Conservation (phyloP, 2,113 vertebrate genomes). For the Zonotrichia leucophrys region DNA sequence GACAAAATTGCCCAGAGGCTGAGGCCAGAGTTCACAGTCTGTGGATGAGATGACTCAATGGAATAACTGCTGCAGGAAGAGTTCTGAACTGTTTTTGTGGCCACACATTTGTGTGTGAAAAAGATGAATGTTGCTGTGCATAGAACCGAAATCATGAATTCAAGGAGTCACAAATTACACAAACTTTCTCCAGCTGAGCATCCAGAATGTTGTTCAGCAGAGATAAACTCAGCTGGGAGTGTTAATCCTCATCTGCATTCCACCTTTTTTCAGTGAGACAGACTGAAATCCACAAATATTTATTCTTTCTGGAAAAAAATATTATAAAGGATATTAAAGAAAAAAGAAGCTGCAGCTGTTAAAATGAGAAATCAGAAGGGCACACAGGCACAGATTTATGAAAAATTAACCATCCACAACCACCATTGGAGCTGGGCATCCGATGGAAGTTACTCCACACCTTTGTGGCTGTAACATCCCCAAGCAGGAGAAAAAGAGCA, state of each 20-base stretch:
- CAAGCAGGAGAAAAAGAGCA: neutral
- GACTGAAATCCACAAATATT: neutral
- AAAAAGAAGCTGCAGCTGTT: neutral
- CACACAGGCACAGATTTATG: neutral
- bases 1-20: neutral
- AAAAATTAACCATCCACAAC: neutral
- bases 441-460: neutral
- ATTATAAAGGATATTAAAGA: neutral
- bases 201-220: neutral
- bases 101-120: neutral
- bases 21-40: neutral
- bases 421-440: neutral
- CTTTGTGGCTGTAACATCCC: neutral
- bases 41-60: neutral
- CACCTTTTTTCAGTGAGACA: neutral
- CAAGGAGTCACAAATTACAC: neutral
- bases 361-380: neutral
- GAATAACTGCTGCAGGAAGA: neutral
- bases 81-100: neutral
- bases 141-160: neutral
- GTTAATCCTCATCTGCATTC: neutral
- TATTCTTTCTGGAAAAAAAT: neutral
- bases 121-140: neutral
- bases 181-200: neutral
- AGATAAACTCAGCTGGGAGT: neutral